A percentile compares a stretch with the other conserved stretches of the same genome.
Conservation (phyloP, 2,888 invertebrate species). For the Lissonota sp. region DNA sequence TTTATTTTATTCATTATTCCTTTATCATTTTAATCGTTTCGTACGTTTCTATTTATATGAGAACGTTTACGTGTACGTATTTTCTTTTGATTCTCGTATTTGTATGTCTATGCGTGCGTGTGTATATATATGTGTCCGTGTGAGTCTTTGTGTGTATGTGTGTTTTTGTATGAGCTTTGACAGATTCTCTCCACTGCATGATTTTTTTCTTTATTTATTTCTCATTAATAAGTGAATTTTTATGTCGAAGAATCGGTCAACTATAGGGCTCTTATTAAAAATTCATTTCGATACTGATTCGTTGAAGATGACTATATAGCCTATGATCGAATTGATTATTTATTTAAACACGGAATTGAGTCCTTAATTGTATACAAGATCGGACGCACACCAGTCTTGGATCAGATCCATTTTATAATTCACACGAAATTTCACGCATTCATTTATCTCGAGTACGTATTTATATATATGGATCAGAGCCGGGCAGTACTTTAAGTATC, state of each 20-base stretch:
- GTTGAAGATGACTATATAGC: constrained; percentile 54
- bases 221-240: not conserved
- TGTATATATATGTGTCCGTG: constrained; percentile 22
- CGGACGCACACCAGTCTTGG: constrained; percentile 36
- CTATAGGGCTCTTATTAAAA: constrained; percentile 25
- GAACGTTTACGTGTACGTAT: constrained; percentile 17
- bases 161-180: constrained; percentile 30
- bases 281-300: constrained; percentile 47
- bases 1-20: constrained; percentile 36
- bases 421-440: constrained; percentile 10
- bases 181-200: not conserved
- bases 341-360: constrained; percentile 60
- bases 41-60: constrained; percentile 59
- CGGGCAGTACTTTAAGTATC: too few species aligned
- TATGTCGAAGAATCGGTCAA: constrained; percentile 35
- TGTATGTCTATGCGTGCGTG: constrained; percentile 57
- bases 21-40: constrained; percentile 50
- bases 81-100: constrained; percentile 16
- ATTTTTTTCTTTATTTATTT: not conserved
- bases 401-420: constrained; percentile 11
- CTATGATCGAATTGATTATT: constrained; percentile 54
- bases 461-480: too few species aligned
- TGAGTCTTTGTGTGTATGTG: not conserved
- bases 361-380: constrained; percentile 52
- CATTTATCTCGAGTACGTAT: not conserved